Percentiles rank a stretch among this genome's conserved stretches.
These are phyloP conservation scores for Pristionchus maxplancki DNA, from an alignment of 2,888 invertebrate genomes.

Conservation along the genomic window DNA sequence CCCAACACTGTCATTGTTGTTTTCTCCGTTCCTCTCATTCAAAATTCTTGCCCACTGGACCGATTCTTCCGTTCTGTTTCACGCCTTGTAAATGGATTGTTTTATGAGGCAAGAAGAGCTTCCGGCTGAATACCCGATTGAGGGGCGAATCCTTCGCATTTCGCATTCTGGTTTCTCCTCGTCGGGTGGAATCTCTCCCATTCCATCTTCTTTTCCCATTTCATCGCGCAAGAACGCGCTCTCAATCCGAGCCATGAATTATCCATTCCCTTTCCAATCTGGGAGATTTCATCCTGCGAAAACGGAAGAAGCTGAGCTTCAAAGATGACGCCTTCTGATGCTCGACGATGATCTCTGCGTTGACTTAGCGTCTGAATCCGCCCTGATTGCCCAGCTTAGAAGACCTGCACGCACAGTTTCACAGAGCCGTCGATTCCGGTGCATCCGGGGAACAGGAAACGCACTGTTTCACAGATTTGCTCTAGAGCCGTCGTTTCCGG, in stretches of 20 bases:
- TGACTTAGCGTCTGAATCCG: background rate
- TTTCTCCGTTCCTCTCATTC: too few species aligned
- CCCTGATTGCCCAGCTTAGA: background rate
- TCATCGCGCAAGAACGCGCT: constrained; percentile 1
- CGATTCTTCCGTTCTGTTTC: too few species aligned
- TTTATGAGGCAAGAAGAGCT: background rate
- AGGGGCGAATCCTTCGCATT: background rate
- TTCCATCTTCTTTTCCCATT: constrained; percentile 1
- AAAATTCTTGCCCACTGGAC: too few species aligned
- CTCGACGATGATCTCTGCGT: background rate
- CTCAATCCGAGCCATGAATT: constrained; percentile 25
- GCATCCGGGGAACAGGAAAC: background rate
- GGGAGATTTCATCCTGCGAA: background rate
- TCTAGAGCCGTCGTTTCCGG: background rate
- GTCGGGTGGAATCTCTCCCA: background rate
- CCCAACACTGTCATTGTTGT: too few species aligned
- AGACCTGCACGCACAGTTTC: background rate
- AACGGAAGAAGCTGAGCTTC: background rate
- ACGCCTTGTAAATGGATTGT: background rate
- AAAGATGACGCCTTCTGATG: background rate
- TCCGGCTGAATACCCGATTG: background rate
- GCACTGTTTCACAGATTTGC: background rate
- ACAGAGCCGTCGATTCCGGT: too few species aligned
- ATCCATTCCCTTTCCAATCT: background rate
- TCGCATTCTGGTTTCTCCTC: constrained; percentile 6